A percentile compares a stretch with the other conserved stretches of the same genome.
These are phyloP conservation scores for Brachyhypopomus occidentalis DNA, from an alignment of 2,113 vertebrate species.

Conservation along the genomic window DNA sequence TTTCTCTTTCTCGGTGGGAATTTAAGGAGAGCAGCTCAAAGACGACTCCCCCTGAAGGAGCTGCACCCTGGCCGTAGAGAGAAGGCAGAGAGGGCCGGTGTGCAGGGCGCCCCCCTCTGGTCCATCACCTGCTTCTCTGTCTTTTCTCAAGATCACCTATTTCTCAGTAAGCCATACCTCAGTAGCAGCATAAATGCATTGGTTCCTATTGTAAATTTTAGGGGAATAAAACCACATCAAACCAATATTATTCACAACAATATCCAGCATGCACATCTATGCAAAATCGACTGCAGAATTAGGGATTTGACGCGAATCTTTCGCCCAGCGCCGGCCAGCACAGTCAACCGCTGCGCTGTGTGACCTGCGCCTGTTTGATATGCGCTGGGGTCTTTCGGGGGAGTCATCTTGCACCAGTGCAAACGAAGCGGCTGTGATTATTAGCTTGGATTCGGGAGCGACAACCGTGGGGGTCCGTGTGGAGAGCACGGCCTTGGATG, in stretches of 20 bases:
- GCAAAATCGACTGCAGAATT: slow-evolving; percentile 1
- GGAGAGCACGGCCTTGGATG: slow-evolving; percentile 54
- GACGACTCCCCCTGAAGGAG: slow-evolving; percentile 1
- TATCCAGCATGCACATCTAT: neutral
- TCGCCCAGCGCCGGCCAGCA: slow-evolving; percentile 4
- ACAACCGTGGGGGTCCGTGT: slow-evolving; percentile 65
- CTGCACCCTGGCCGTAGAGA: neutral
- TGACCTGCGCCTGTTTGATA: slow-evolving; percentile 72
- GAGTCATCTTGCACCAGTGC: slow-evolving; percentile 72
- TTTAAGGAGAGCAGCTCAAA: neutral
- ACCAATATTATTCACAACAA: no score
- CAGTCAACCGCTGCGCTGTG: slow-evolving; percentile 50
- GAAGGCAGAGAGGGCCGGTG: neutral
- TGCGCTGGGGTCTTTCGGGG: slow-evolving; percentile 70
- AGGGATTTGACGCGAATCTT: neutral
- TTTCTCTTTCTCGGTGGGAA: neutral
- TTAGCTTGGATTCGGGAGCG: slow-evolving; percentile 70
- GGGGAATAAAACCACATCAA: neutral
- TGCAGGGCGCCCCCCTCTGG: slow-evolving; percentile 18
- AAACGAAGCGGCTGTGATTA: slow-evolving; percentile 72
- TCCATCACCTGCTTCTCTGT: neutral
- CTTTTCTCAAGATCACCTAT: neutral
- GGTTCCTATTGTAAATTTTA: neutral
- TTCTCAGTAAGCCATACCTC: neutral
- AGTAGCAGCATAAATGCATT: neutral